A percentile compares a stretch with the other conserved stretches of the same genome.
These are phyloP conservation scores for Lateolabrax maculatus DNA, from an alignment of 2,797 vertebrate genomes.

Conservation along the genomic window DNA sequence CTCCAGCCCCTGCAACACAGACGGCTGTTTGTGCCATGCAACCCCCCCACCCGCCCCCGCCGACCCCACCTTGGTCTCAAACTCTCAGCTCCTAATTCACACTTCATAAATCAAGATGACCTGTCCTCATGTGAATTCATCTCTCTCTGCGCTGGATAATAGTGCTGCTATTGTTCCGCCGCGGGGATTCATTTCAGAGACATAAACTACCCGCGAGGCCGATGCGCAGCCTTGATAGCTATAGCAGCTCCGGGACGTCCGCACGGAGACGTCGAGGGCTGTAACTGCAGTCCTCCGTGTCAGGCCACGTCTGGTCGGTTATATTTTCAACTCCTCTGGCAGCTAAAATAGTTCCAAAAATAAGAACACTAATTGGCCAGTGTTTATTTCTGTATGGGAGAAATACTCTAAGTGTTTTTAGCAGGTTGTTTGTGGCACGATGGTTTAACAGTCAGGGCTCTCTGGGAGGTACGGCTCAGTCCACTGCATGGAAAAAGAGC, in stretches of 20 bases:
- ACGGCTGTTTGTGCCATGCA: slow-evolving; percentile 77
- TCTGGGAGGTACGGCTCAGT: slow-evolving; percentile 84
- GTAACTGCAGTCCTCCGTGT: slow-evolving; percentile 49
- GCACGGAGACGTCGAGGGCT: not conserved
- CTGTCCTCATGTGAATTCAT: slow-evolving; percentile 79
- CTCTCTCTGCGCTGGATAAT: slow-evolving; percentile 70
- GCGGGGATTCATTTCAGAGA: slow-evolving; percentile 59
- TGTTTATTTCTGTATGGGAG: slow-evolving; percentile 84
- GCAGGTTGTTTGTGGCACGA: slow-evolving; percentile 83
- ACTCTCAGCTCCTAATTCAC: slow-evolving; percentile 82
- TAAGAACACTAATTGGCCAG: slow-evolving; percentile 81
- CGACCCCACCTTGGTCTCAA: slow-evolving; percentile 73
- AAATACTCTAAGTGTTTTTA: slow-evolving; percentile 82
- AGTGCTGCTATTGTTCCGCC: slow-evolving; percentile 74
- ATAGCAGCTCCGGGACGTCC: slow-evolving; percentile 53
- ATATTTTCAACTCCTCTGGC: slow-evolving; percentile 69
- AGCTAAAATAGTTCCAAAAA: slow-evolving; percentile 79
- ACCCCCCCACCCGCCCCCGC: slow-evolving; percentile 35
- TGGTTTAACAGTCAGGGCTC: slow-evolving; percentile 73
- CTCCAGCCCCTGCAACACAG: slow-evolving; percentile 79
- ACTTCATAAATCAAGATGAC: slow-evolving; percentile 86
- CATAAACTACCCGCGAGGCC: slow-evolving; percentile 36
- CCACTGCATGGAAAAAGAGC: slow-evolving; percentile 81
- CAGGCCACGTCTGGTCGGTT: slow-evolving; percentile 66
- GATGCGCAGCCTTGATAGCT: slow-evolving; percentile 29